Evolutionary conservation across 2,113 vertebrate genomes (phyloP).

Genomic region (Amblyornis subalaris): DNA sequence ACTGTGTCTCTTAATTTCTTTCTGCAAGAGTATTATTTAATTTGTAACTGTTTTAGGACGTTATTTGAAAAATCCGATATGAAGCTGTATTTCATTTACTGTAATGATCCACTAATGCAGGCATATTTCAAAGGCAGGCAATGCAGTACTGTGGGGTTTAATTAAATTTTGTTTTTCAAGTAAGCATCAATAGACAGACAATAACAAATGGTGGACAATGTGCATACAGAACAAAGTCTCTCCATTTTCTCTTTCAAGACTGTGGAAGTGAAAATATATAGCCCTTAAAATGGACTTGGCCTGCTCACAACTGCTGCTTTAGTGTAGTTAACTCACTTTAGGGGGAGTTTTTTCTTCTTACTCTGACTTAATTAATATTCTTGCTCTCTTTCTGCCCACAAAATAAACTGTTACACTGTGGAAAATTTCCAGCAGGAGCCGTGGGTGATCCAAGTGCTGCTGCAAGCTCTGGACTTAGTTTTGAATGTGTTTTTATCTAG

Average conservation of each 20-base stretch:
- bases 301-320: background rate
- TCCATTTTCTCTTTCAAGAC: background rate
- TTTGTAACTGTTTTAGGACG: slow-evolving; percentile 31
- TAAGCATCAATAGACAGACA: slow-evolving; percentile 31
- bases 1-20: slow-evolving; percentile 7
- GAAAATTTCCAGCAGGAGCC: background rate
- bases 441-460: background rate
- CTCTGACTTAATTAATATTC: background rate
- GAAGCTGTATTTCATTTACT: slow-evolving; percentile 53
- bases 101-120: slow-evolving; percentile 30
- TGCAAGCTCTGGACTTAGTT: background rate
- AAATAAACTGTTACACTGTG: background rate
- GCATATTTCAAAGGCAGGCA: slow-evolving; percentile 31
- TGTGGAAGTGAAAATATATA: background rate
- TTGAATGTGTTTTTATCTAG: background rate
- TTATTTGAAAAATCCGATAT: slow-evolving; percentile 17
- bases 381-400: background rate
- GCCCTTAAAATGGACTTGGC: background rate
- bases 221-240: slow-evolving; percentile 2
- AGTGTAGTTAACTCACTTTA: background rate
- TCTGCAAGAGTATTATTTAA: slow-evolving; percentile 21
- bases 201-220: slow-evolving; percentile 35
- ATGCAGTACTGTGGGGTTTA: slow-evolving; percentile 2
- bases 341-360: background rate
- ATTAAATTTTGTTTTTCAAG: slow-evolving; percentile 59